Evolutionary conservation across 1,140 invertebrate species (phyloP).

Genomic region (Drosophila subobscura): DNA sequence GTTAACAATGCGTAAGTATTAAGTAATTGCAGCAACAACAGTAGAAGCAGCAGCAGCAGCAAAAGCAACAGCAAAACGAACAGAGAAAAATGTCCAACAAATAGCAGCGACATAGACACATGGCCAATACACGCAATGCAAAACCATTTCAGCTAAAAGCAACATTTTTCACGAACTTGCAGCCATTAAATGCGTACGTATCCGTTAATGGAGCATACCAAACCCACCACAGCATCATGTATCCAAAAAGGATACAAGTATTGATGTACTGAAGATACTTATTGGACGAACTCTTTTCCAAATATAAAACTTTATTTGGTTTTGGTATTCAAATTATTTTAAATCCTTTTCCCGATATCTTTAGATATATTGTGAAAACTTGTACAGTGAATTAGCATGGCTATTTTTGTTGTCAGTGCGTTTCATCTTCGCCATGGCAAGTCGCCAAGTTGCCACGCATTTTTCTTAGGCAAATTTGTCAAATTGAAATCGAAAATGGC

Average conservation of each 20-base stretch:
- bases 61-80: slow-evolving; percentile 5
- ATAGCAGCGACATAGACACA: slow-evolving; percentile 19
- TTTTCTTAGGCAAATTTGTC: slow-evolving; percentile 66
- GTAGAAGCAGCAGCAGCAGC: slow-evolving; percentile 18
- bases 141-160: slow-evolving; percentile 48
- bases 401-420: not conserved
- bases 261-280: too few relatives aligned
- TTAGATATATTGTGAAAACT: too few relatives aligned
- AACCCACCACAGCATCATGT: too few relatives aligned
- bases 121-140: slow-evolving; percentile 47
- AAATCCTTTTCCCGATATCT: not conserved
- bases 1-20: slow-evolving; percentile 77
- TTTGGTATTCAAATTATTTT: too few relatives aligned
- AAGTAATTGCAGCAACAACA: slow-evolving; percentile 70
- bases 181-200: slow-evolving; percentile 7
- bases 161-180: slow-evolving; percentile 56
- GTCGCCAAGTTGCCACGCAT: not conserved
- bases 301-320: too few relatives aligned
- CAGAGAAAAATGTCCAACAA: slow-evolving; percentile 23
- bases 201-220: slow-evolving; percentile 1
- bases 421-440: not conserved
- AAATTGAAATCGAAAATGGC: slow-evolving; percentile 68
- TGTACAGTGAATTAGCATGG: too few relatives aligned
- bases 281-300: too few relatives aligned
- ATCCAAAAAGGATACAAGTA: too few relatives aligned